phyloP scores from a whole-genome alignment of 2,888 invertebrate species.

The Antheraea assamensis region DNA sequence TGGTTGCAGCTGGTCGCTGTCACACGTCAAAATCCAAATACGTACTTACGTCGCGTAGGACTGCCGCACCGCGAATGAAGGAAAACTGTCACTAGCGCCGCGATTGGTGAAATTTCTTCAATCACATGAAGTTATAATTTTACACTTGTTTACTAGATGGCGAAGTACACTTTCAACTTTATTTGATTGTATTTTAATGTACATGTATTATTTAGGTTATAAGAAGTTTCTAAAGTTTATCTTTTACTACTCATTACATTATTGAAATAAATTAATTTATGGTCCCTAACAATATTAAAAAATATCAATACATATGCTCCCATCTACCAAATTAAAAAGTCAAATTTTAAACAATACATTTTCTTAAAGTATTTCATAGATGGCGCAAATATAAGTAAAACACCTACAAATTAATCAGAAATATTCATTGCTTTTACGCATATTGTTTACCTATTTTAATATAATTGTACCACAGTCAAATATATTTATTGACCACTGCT shows the following conservation, averaged over 20 bases:
- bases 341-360: too few species aligned
- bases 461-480: too few species aligned
- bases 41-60: slow-evolving; percentile 55
- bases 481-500: too few species aligned
- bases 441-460: too few species aligned
- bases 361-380: not conserved
- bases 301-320: too few species aligned
- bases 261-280: not conserved
- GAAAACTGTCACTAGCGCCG: slow-evolving; percentile 54
- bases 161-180: slow-evolving; percentile 20
- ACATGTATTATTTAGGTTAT: not conserved
- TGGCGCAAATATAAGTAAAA: not conserved
- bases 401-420: too few species aligned
- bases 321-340: too few species aligned
- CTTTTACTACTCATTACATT: not conserved
- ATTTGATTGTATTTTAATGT: slow-evolving; percentile 18
- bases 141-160: slow-evolving; percentile 30
- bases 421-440: too few species aligned
- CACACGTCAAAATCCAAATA: slow-evolving; percentile 79
- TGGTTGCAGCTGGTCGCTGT: slow-evolving; percentile 70
- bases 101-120: slow-evolving; percentile 17
- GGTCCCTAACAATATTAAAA: not conserved
- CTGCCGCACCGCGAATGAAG: slow-evolving; percentile 54
- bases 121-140: slow-evolving; percentile 24
- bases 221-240: not conserved